Evolutionary conservation across 2,797 vertebrate genomes (phyloP), one percentile per base, ranked within the genome.

Genomic region (Malurus splendens): DNA sequence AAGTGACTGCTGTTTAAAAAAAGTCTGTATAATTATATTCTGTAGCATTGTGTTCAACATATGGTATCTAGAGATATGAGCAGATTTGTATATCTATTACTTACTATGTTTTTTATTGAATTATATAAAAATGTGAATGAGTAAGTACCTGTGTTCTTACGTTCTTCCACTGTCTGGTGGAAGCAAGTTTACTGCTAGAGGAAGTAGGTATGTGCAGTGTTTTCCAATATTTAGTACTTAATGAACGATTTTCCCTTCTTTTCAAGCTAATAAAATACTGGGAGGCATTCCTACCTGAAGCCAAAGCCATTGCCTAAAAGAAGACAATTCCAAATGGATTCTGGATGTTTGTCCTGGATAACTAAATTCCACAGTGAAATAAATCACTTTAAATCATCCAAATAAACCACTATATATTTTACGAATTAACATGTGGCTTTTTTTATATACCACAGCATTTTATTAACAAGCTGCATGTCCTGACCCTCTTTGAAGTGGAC

Each of bases 261-360:
- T 85, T 75, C 57, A 97, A 99, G 99, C 98, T 99, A 90, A 99
- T 99, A 94, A 99, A 99, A 96, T 99, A 99, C 95, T 99, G 99
- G 99, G 99, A 99, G 91, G 98, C 98, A 89, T 99, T 99, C 96
- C 97, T 99, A 95, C 99, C 99, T 51, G 99, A 99, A 97, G 99
- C 99, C 96, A 99, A 99, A 98, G 98, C 99, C 90, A 99, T 99
- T 93, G 98, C 98, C 88, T 99, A 97, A 95, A 92, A 82, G 93
- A 96, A 90, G 93, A 91, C 55, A 89, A 90, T 86, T 95, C 88
- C 90, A 94, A 82, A 90, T 95, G 79, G 68, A 70, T 57, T 88
- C 83, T 95, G 92, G 93, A 96, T 95, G 64, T 94, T 95, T 96
- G 89, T 95, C 92, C 92, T 93, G 95, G 95, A 97, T 95, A 72